These are phyloP conservation scores for Thalassarche chlororhynchos DNA, from an alignment of 2,113 vertebrate genomes.

Conservation along the genomic window DNA sequence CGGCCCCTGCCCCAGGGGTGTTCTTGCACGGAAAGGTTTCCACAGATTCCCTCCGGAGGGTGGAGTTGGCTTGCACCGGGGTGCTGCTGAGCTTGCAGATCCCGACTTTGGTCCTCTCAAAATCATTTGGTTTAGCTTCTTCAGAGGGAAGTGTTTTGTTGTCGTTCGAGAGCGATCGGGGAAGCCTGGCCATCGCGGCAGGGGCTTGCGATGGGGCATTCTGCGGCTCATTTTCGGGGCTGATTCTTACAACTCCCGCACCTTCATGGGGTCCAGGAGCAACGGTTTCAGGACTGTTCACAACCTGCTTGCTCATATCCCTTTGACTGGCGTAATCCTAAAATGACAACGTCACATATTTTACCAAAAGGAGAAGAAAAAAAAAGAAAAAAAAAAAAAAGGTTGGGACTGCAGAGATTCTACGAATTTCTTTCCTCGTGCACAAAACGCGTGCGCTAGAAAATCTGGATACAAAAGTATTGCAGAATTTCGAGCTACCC, in stretches of 20 bases:
- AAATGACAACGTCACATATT: constrained; percentile 65
- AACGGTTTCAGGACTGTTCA: constrained; percentile 71
- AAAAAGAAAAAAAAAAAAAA: too few species aligned
- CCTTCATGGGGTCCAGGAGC: constrained; percentile 73
- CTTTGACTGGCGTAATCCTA: constrained; percentile 86
- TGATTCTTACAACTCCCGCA: constrained; percentile 70
- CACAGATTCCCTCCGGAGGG: constrained; percentile 75
- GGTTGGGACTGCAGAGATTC: not conserved
- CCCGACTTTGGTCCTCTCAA: constrained; percentile 82
- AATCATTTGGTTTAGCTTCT: constrained; percentile 79
- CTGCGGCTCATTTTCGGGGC: constrained; percentile 75
- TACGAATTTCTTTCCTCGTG: not conserved
- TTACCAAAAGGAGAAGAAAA: not conserved
- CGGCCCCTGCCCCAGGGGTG: not conserved
- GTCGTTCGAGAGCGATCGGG: constrained; percentile 77
- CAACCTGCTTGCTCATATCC: constrained; percentile 85
- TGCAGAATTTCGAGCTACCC: not conserved
- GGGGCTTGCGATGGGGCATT: constrained; percentile 49
- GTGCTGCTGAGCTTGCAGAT: constrained; percentile 82
- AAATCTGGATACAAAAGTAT: not conserved
- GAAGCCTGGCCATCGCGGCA: constrained; percentile 41
- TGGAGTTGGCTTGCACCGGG: constrained; percentile 71
- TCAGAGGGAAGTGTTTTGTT: constrained; percentile 76
- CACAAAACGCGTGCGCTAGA: not conserved
- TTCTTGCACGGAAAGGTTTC: constrained; percentile 65